Evolutionary conservation across 2,888 invertebrate species (phyloP).

Genomic region (Lepas anatifera): DNA sequence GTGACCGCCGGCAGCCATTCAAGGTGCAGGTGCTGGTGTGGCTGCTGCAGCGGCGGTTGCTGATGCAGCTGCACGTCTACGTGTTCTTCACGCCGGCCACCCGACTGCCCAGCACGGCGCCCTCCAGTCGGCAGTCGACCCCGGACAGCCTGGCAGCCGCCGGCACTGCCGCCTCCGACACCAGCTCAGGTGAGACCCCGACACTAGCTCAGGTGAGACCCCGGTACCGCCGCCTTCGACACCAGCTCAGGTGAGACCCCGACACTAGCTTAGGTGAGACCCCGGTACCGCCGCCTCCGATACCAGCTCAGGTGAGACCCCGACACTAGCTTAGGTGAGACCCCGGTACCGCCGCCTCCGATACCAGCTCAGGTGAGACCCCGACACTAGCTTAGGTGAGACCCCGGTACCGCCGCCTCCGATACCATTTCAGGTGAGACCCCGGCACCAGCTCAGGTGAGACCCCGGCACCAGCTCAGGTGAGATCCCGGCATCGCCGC

Average conservation of each 20-base stretch:
- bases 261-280: too few relatives aligned
- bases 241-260: too few relatives aligned
- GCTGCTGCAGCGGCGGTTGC: slow-evolving; percentile 75
- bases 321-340: not conserved
- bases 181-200: slow-evolving; percentile 6
- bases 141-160: not conserved
- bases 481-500: not conserved
- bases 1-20: slow-evolving; percentile 16
- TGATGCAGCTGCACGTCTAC: slow-evolving; percentile 87
- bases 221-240: too few relatives aligned
- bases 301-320: too few relatives aligned
- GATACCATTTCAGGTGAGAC: not conserved
- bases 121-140: slow-evolving; percentile 6
- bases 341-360: not conserved
- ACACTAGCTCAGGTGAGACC: too few relatives aligned
- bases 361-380: not conserved
- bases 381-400: too few relatives aligned
- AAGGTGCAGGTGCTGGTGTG: slow-evolving; percentile 81
- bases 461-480: not conserved
- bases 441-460: not conserved
- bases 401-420: not conserved
- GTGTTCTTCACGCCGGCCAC: slow-evolving; percentile 50
- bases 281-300: not conserved
- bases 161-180: not conserved
- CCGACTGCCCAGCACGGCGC: slow-evolving; percentile 9